phyloP scores from a whole-genome alignment of 53 echinoderm and acorn worm genomes.

The Zoroaster sp. region DNA sequence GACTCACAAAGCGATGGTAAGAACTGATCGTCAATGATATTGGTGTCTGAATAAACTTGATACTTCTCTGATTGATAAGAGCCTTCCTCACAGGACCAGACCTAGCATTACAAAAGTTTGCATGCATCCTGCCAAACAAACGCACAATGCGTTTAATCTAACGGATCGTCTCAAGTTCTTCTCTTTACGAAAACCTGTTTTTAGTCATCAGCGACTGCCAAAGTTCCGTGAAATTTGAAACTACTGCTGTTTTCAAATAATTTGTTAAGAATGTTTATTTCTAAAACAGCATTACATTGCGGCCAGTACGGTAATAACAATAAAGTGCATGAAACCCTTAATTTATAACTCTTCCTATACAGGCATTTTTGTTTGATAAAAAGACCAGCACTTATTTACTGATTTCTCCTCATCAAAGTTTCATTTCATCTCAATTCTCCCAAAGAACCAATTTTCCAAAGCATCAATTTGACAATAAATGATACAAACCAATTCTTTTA shows the following conservation, averaged over 20 bases:
- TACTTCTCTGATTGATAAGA: neutral
- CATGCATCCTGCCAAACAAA: neutral
- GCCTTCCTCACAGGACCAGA: neutral
- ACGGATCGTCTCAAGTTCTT: neutral
- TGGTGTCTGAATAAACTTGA: neutral
- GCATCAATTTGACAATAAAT: no score
- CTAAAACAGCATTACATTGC: no score
- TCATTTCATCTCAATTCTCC: no score
- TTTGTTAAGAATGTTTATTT: neutral
- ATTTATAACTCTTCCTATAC: no score
- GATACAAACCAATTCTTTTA: no score
- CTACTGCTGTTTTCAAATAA: neutral
- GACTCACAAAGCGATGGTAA: neutral
- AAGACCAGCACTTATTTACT: no score
- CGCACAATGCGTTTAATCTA: neutral
- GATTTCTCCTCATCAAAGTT: no score
- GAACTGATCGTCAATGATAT: neutral
- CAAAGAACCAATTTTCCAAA: no score
- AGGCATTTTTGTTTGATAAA: no score
- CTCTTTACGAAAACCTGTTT: neutral
- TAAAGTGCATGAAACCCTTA: no score
- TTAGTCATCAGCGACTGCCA: neutral
- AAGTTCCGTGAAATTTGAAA: slow-evolving; percentile 16
- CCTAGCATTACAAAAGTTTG: neutral
- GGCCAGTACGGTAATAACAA: no score